These are phyloP conservation scores for Petrocephalus microphthalmus DNA, from an alignment of 2,113 vertebrate genomes.

Conservation along the genomic window DNA sequence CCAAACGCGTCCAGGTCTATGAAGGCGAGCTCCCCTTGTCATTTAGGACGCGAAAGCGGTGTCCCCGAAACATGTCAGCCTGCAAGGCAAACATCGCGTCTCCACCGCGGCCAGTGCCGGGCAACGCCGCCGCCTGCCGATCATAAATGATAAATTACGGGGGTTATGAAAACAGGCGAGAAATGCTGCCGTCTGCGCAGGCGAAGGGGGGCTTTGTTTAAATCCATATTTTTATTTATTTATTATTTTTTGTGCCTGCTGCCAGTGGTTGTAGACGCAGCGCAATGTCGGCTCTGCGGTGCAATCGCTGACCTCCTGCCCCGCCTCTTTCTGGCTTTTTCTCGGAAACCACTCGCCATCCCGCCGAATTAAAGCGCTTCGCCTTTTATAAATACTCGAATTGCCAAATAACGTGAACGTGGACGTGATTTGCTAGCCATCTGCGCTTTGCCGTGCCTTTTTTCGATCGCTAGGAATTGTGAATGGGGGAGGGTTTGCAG, in stretches of 20 bases:
- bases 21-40: not conserved
- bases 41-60: not conserved
- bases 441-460: not conserved
- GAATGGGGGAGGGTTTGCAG: not conserved
- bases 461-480: not conserved
- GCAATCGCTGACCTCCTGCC: not conserved
- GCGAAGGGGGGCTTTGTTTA: not conserved
- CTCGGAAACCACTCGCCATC: not conserved
- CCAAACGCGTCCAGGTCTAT: not conserved
- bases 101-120: not conserved
- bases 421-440: not conserved
- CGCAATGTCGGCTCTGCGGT: not conserved
- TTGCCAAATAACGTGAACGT: not conserved
- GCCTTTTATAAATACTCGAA: not conserved
- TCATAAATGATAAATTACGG: not conserved
- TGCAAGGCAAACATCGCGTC: not conserved
- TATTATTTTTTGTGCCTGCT: not conserved
- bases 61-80: not conserved
- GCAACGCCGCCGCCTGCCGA: slow-evolving; percentile 4
- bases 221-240: not conserved
- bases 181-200: not conserved
- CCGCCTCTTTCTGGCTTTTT: not conserved
- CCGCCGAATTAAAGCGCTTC: not conserved
- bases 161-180: not conserved
- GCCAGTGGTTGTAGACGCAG: not conserved